These are phyloP conservation scores for Solea solea DNA, from an alignment of 2,113 vertebrate genomes.

Conservation along the genomic window DNA sequence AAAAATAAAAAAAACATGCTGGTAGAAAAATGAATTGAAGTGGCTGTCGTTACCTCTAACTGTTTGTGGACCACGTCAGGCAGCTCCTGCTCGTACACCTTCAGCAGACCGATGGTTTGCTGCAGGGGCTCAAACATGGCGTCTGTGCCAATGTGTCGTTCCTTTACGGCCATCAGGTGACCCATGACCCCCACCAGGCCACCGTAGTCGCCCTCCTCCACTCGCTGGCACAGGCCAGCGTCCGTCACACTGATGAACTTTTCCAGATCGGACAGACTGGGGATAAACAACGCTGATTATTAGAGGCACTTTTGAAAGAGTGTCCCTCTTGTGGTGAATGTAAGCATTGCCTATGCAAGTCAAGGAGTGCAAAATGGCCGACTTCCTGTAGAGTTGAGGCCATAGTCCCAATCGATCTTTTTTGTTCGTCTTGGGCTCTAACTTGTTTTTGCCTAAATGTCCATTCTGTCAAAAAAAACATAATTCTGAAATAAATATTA, in stretches of 20 bases:
- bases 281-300: neutral
- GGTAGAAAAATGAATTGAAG: neutral
- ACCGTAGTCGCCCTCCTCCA: conserved; percentile 86
- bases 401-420: no score
- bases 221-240: conserved; percentile 80
- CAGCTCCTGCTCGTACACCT: conserved; percentile 88
- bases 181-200: conserved; percentile 89
- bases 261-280: conserved; percentile 89
- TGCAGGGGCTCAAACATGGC: conserved; percentile 93
- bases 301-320: neutral
- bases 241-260: conserved; percentile 81
- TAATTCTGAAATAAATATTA: no score
- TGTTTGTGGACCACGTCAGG: conserved; percentile 87
- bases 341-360: no score
- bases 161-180: conserved; percentile 90
- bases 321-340: no score
- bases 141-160: conserved; percentile 85
- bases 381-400: no score
- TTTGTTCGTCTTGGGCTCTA: no score
- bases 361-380: no score
- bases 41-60: conserved; percentile 82
- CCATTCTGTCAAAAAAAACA: no score
- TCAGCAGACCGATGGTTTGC: conserved; percentile 90
- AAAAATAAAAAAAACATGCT: neutral
- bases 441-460: neutral